A percentile compares a stretch with the other conserved stretches of the same genome.
Evolutionary conservation across 2,888 invertebrate genomes (phyloP).

Genomic region (Salticus scenicus): DNA sequence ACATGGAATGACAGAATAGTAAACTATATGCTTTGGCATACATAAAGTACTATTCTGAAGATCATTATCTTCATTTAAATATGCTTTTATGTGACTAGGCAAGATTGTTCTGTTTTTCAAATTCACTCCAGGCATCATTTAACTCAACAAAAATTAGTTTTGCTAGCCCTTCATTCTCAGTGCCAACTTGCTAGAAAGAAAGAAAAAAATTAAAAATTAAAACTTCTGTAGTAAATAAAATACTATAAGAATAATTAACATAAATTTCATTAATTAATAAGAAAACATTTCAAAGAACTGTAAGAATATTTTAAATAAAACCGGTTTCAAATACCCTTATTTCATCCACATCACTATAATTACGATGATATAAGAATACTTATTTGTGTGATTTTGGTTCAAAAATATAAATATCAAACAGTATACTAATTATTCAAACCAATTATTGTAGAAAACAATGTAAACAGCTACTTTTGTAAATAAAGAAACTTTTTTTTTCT

Average conservation of each 20-base stretch:
- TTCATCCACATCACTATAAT: too few relatives aligned
- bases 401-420: too few relatives aligned
- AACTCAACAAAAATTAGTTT: constrained; percentile 98
- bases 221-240: constrained; percentile 64
- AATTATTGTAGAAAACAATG: too few relatives aligned
- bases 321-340: too few relatives aligned
- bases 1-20: constrained; percentile 45
- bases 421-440: too few relatives aligned
- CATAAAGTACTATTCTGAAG: constrained; percentile 29
- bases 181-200: constrained; percentile 87
- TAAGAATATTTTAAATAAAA: too few relatives aligned
- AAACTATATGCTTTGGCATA: constrained; percentile 38
- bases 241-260: neutral
- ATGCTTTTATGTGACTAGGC: constrained; percentile 55
- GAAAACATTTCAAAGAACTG: too few relatives aligned
- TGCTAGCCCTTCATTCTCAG: constrained; percentile 92
- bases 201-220: constrained; percentile 73
- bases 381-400: too few relatives aligned
- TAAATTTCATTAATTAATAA: too few relatives aligned
- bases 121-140: constrained; percentile 98
- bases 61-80: constrained; percentile 14
- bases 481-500: too few relatives aligned
- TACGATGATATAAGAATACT: too few relatives aligned
- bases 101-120: constrained; percentile 81
- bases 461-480: too few relatives aligned